Percentiles rank a stretch among this genome's conserved stretches.
phyloP scores from a whole-genome alignment of 2,113 vertebrate genomes.

The Actenoides lindsayi region DNA sequence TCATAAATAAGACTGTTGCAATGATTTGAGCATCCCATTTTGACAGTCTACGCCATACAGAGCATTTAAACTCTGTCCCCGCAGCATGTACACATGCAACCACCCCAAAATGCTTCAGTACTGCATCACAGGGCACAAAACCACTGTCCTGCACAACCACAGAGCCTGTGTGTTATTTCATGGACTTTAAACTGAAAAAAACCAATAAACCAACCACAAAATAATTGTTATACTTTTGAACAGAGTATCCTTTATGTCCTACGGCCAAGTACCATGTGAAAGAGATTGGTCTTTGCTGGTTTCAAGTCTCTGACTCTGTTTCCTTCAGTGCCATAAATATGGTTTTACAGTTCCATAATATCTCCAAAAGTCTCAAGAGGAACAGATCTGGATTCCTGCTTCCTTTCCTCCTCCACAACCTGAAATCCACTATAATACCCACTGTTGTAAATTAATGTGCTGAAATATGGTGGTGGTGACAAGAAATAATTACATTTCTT shows the following conservation, averaged over 20 bases:
- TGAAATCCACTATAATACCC: not conserved
- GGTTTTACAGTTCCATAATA: not conserved
- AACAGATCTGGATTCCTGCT: not conserved
- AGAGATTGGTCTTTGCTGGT: not conserved
- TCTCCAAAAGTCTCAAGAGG: not conserved
- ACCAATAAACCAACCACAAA: not conserved
- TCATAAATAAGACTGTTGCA: not conserved
- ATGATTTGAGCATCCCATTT: not conserved
- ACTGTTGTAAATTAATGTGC: not conserved
- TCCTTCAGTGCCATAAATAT: not conserved
- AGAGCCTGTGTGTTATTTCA: not conserved
- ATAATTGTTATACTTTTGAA: not conserved
- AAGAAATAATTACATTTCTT: constrained; percentile 50
- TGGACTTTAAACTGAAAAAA: not conserved
- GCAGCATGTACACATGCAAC: not conserved
- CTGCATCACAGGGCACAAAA: not conserved
- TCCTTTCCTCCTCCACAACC: not conserved
- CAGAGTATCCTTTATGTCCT: not conserved
- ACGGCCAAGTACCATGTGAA: not conserved
- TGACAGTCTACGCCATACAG: not conserved
- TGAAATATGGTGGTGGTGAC: not conserved
- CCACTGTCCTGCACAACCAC: not conserved
- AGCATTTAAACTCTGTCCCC: not conserved
- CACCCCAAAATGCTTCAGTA: not conserved
- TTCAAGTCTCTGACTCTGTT: not conserved